These are phyloP conservation scores for Patella ulyssiponensis DNA, from an alignment of 2,888 invertebrate genomes.

Conservation along the genomic window DNA sequence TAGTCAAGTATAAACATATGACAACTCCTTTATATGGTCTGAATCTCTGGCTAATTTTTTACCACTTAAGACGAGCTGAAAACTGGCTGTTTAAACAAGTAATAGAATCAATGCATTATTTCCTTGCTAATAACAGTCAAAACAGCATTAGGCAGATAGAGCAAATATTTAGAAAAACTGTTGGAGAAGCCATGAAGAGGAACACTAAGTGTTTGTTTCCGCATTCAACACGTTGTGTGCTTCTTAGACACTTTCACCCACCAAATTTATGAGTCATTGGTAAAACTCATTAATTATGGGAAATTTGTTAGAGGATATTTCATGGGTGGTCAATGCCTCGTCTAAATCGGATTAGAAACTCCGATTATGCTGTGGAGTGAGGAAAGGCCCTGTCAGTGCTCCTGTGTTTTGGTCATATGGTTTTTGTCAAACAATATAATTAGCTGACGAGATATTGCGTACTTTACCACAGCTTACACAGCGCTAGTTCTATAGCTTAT, in stretches of 20 bases:
- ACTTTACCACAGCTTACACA: no score
- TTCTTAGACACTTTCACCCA: not conserved
- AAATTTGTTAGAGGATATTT: not conserved
- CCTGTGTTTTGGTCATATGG: constrained; percentile 2
- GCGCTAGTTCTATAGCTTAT: no score
- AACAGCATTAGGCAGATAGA: constrained; percentile 1
- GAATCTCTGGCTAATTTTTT: no score
- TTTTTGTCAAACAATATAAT: constrained; percentile 3
- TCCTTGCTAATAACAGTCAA: not conserved
- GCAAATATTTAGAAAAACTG: not conserved
- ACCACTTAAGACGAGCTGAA: no score
- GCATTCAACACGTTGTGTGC: constrained; percentile 8
- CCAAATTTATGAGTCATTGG: constrained; percentile 5
- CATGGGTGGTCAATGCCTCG: not conserved
- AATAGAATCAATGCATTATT: not conserved
- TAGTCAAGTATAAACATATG: no score
- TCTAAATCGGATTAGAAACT: constrained; percentile 4
- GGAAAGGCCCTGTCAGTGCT: not conserved
- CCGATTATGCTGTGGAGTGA: not conserved
- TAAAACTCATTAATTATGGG: constrained; percentile 7
- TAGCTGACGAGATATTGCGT: not conserved
- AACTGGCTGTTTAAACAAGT: no score
- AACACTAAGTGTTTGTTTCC: not conserved
- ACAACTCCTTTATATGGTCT: no score
- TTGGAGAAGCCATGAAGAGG: not conserved